phyloP scores from a whole-genome alignment of 2,888 invertebrate species.

The Isoperla grammatica region DNA sequence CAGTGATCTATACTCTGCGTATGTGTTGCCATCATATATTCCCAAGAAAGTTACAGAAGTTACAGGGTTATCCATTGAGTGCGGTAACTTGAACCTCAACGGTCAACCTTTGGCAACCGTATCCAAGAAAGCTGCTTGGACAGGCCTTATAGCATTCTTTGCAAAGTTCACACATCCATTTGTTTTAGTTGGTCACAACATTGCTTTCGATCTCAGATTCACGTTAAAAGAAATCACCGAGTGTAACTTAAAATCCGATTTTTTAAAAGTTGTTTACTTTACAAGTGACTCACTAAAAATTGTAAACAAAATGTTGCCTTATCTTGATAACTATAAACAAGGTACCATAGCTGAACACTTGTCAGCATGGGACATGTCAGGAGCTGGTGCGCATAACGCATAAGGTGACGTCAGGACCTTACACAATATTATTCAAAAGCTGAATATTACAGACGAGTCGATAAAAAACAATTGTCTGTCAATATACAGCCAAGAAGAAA shows the following conservation, averaged over 20 bases:
- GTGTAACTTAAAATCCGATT: background rate
- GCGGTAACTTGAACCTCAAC: background rate
- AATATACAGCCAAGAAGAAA: too few relatives aligned
- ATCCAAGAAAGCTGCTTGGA: constrained; percentile 1
- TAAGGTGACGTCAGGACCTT: too few relatives aligned
- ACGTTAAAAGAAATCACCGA: background rate
- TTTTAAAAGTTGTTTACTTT: background rate
- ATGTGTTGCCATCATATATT: background rate
- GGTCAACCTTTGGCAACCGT: background rate
- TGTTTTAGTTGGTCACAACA: background rate
- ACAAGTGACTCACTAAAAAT: background rate
- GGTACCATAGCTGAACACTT: background rate
- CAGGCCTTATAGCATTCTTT: background rate
- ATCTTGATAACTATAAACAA: background rate
- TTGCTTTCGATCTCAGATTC: background rate
- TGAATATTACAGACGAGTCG: too few relatives aligned
- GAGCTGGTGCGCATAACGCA: too few relatives aligned
- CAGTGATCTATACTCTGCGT: background rate
- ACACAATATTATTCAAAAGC: too few relatives aligned
- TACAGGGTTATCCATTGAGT: background rate
- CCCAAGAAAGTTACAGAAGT: constrained; percentile 2
- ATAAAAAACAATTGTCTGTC: too few relatives aligned
- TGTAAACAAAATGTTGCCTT: background rate
- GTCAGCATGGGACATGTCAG: too few relatives aligned
- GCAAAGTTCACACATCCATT: background rate